Evolutionary conservation across 1,140 invertebrate genomes (phyloP), one percentile per base, ranked within the genome.

Genomic region (Lepeophtheirus salmonis): DNA sequence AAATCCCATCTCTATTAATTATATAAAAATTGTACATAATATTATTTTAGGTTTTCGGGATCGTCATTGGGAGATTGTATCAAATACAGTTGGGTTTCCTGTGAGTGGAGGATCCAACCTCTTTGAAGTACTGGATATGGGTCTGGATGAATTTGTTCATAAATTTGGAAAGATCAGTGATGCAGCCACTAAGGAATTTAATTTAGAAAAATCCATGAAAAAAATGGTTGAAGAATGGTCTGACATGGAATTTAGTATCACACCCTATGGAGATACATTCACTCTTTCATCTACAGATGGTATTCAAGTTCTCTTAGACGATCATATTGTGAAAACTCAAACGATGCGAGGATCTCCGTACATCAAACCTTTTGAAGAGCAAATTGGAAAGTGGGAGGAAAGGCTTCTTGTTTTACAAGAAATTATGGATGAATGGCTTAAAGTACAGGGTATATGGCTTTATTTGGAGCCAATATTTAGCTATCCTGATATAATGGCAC

Each of bases 391-490:
- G 63, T 89, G 86, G 86, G 85, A 89, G 72, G 73, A 74, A 0
- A 86, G 83, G 66, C 68, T 90, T 1, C 75, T 82, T 62, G 67
- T 85, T 1, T 69, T 89, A 1, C 84, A 89, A 77, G 89, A 94
- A 68, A 91, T 96, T 65, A 73, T 97, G 64, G 91, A 97, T 70
- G 86, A 92, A 68, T 97, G 91, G 90, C 69, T 96, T 3, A 88
- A 89, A 68, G 91, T 97, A 16, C 91, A 97, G 73, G 78, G 83
- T 1, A 94, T 88, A 1, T 97, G 92, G 91, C 84, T 95, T 75
- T 96, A 97, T 71, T 74, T 98, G 64, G 92, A 97, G 69, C 92
- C 94, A 1, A 95, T 98, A 65, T 97, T 97, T 71, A 86, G 86
- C 2, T 95, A 89, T 17, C 91, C 91, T 1, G 94, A 98, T 73